Evolutionary conservation across 2,113 vertebrate genomes (phyloP).

Genomic region (Hippocampus comes): DNA sequence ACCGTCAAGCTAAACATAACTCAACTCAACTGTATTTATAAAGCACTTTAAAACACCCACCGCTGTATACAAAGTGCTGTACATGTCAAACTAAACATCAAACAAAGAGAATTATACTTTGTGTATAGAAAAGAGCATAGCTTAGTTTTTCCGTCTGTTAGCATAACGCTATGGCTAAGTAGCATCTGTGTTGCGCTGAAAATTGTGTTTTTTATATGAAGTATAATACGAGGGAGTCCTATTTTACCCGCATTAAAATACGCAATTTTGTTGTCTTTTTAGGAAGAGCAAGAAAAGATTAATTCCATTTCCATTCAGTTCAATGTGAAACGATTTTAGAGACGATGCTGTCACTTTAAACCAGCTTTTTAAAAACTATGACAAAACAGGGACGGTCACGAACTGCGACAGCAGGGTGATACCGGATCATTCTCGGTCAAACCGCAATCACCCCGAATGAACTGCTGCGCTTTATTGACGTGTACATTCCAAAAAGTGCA

Average conservation of each 20-base stretch:
- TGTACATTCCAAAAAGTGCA: background rate
- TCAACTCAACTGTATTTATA: no score
- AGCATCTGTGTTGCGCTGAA: background rate
- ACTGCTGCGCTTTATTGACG: constrained; percentile 7
- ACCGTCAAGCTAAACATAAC: no score
- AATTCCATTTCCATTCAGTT: background rate
- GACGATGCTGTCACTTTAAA: background rate
- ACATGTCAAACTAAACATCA: no score
- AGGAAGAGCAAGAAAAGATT: background rate
- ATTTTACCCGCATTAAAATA: background rate
- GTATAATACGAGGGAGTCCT: no score
- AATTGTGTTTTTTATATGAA: no score
- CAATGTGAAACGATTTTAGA: background rate
- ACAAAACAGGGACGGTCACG: background rate
- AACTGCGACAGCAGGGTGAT: background rate
- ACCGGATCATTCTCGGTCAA: background rate
- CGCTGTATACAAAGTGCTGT: no score
- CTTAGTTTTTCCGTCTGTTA: background rate
- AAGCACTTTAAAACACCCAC: no score
- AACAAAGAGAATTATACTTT: background rate
- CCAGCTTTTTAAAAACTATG: background rate
- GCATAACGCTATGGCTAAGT: background rate
- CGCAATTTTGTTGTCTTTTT: background rate
- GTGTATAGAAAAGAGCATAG: background rate
- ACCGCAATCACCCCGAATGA: constrained; percentile 11